These are phyloP conservation scores for Halyomorpha halys DNA, from an alignment of 1,140 invertebrate species.

Conservation along the genomic window DNA sequence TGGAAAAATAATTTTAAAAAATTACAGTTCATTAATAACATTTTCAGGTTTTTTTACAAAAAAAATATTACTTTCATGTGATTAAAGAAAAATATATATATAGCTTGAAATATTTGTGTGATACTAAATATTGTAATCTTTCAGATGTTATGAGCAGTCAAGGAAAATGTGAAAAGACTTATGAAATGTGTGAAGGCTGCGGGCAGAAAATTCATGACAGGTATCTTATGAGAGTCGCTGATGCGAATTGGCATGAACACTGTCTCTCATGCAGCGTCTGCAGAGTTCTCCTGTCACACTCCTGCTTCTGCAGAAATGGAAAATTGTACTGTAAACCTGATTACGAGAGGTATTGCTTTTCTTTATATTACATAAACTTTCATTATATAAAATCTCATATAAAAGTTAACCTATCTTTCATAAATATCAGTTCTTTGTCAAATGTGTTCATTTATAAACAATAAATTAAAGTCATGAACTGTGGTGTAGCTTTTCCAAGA, in stretches of 20 bases:
- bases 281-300: constrained; percentile 69
- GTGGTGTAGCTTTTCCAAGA: too few species aligned
- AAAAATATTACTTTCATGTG: not conserved
- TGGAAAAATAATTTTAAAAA: too few species aligned
- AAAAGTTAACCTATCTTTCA: too few species aligned
- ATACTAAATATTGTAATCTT: constrained; percentile 17
- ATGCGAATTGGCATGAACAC: constrained; percentile 85
- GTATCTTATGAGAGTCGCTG: constrained; percentile 84
- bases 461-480: too few species aligned
- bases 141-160: constrained; percentile 24
- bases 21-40: too few species aligned
- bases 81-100: too few species aligned
- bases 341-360: constrained; percentile 67
- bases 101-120: not conserved
- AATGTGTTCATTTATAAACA: too few species aligned
- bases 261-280: constrained; percentile 87
- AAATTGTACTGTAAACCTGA: constrained; percentile 92
- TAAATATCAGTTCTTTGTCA: too few species aligned
- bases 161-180: constrained; percentile 31
- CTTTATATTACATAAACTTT: too few species aligned
- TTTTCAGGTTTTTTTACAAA: too few species aligned
- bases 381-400: too few species aligned
- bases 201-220: constrained; percentile 83
- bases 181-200: constrained; percentile 74
- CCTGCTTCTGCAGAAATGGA: constrained; percentile 81